A percentile compares a stretch with the other conserved stretches of the same genome.
These are phyloP conservation scores for Drosophila nr. medialis DNA, from an alignment of 2,888 invertebrate genomes.

Conservation along the genomic window DNA sequence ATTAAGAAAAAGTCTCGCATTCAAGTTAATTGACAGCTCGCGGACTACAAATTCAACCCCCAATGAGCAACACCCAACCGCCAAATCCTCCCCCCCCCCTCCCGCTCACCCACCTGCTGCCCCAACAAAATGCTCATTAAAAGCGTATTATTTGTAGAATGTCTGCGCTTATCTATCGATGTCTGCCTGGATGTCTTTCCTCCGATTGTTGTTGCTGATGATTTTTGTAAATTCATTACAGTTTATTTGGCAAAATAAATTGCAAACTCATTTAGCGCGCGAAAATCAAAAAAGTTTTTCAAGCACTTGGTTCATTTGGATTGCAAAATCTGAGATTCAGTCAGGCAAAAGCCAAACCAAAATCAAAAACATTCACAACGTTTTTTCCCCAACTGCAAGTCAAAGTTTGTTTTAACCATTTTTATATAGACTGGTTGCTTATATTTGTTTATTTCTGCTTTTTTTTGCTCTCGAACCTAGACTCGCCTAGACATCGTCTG, in stretches of 20 bases:
- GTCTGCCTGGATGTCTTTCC: slow-evolving; percentile 2
- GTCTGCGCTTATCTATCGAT: slow-evolving; percentile 53
- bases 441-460: slow-evolving; percentile 12
- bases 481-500: slow-evolving; percentile 49
- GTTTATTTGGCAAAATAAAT: slow-evolving; percentile 75
- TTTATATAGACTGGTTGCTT: slow-evolving; percentile 32
- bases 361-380: slow-evolving; percentile 36
- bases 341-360: slow-evolving; percentile 40
- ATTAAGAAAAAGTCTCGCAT: slow-evolving; percentile 79
- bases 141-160: slow-evolving; percentile 66
- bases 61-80: neutral
- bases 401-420: slow-evolving; percentile 66
- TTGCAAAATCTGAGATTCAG: slow-evolving; percentile 62
- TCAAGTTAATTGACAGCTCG: slow-evolving; percentile 82
- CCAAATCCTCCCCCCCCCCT: neutral
- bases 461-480: slow-evolving; percentile 14
- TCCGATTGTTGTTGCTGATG: slow-evolving; percentile 32
- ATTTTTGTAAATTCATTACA: slow-evolving; percentile 78
- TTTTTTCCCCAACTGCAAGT: slow-evolving; percentile 30
- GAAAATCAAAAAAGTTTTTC: slow-evolving; percentile 58
- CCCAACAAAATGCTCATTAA: slow-evolving; percentile 65
- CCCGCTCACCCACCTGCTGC: slow-evolving; percentile 5
- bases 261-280: slow-evolving; percentile 80
- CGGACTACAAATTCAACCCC: slow-evolving; percentile 42
- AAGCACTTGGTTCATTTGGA: slow-evolving; percentile 62